These are phyloP conservation scores for Pycnomerus fuliginosus DNA, from an alignment of 2,888 invertebrate species.

Conservation along the genomic window DNA sequence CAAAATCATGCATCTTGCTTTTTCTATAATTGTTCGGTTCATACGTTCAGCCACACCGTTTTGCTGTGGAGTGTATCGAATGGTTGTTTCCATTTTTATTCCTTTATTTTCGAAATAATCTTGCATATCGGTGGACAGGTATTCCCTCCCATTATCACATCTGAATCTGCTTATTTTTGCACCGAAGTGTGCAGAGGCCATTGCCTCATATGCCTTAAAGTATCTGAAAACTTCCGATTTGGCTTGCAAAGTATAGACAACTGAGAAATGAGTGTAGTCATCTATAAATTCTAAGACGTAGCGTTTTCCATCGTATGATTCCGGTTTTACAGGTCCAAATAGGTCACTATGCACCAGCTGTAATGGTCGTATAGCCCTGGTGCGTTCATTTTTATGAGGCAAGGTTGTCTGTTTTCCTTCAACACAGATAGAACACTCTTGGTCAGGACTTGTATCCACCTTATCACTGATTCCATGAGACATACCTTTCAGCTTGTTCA, in stretches of 20 bases:
- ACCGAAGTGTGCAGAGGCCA: constrained; percentile 5
- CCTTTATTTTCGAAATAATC: constrained; percentile 28
- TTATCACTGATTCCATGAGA: constrained; percentile 7
- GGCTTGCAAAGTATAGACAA: constrained; percentile 29
- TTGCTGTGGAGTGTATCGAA: constrained; percentile 22
- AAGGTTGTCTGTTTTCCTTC: constrained; percentile 32
- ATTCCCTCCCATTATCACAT: constrained; percentile 40
- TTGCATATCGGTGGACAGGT: constrained; percentile 39
- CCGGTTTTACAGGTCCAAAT: constrained; percentile 38
- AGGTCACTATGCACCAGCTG: constrained; percentile 40
- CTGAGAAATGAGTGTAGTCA: constrained; percentile 41
- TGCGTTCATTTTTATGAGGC: constrained; percentile 14
- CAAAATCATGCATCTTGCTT: constrained; percentile 39
- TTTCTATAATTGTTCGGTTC: constrained; percentile 38
- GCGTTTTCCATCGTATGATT: constrained; percentile 31
- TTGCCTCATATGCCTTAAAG: constrained; percentile 7
- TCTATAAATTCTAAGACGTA: constrained; percentile 43
- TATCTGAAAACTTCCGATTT: constrained; percentile 6
- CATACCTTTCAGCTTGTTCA: constrained; percentile 13
- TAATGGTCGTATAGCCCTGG: constrained; percentile 35
- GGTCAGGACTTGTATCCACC: neutral
- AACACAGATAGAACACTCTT: constrained; percentile 43
- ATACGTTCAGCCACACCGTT: constrained; percentile 29
- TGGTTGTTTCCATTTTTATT: constrained; percentile 38
- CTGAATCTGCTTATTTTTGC: constrained; percentile 5